Evolutionary conservation across 2,888 invertebrate genomes (phyloP).

Genomic region (Drosophila melanosoma): DNA sequence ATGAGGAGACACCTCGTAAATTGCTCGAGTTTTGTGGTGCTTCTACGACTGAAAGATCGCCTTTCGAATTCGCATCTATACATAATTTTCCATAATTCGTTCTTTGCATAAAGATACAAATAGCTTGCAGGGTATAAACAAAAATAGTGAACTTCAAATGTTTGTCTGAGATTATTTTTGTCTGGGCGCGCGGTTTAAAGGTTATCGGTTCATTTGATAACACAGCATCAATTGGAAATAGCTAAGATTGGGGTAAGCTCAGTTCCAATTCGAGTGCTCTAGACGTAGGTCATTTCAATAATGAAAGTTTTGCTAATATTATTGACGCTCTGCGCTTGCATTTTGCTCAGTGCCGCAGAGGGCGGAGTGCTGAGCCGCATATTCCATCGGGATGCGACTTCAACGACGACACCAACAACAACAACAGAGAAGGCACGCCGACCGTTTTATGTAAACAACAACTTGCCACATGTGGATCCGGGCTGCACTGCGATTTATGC

Average conservation of each 20-base stretch:
- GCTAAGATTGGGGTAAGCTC: constrained; percentile 6
- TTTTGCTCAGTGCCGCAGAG: constrained; percentile 21
- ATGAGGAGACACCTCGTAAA: background rate
- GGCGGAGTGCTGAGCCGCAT: constrained; percentile 36
- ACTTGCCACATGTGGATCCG: constrained; percentile 58
- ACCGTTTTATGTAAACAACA: constrained; percentile 64
- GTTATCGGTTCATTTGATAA: constrained; percentile 36
- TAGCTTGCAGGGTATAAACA: background rate
- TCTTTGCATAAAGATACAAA: background rate
- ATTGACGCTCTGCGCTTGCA: constrained; percentile 22
- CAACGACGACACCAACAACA: constrained; percentile 33
- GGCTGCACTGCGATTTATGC: constrained; percentile 64
- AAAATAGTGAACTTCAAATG: background rate
- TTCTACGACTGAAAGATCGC: background rate
- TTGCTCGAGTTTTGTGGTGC: background rate
- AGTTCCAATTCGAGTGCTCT: constrained; percentile 26
- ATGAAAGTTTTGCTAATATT: constrained; percentile 55
- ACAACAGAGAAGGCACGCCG: constrained; percentile 35
- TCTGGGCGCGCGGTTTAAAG: constrained; percentile 24
- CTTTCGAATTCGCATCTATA: background rate
- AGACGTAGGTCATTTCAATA: constrained; percentile 27
- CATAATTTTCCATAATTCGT: background rate
- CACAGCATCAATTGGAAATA: constrained; percentile 4
- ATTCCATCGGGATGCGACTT: constrained; percentile 34
- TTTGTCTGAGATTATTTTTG: constrained; percentile 12